Percentiles rank a stretch among this genome's conserved stretches.
Evolutionary conservation across 2,888 invertebrate species (phyloP).

Genomic region (Cephus sareptanus): DNA sequence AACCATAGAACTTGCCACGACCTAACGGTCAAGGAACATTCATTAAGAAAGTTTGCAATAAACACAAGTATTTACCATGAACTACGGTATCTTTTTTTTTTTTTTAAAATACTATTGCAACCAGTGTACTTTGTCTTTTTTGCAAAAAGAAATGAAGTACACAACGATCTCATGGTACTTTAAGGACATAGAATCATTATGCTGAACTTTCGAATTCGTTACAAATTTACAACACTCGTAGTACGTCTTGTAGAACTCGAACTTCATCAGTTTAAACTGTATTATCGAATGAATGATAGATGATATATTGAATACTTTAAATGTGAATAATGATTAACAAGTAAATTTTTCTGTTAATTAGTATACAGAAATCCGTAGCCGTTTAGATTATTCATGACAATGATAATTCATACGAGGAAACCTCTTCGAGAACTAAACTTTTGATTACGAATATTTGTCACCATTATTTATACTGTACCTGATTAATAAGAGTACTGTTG

Average conservation of each 20-base stretch:
- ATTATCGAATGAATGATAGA: not conserved
- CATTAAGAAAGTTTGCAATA: not conserved
- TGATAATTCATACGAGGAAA: not conserved
- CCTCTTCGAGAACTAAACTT: not conserved
- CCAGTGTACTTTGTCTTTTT: not conserved
- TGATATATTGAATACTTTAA: not conserved
- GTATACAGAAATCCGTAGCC: not conserved
- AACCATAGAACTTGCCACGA: not conserved
- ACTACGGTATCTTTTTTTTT: not conserved
- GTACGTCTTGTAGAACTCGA: not conserved
- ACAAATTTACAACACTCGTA: not conserved
- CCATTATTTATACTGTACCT: not conserved
- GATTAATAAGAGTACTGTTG: not conserved
- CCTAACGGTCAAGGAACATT: not conserved
- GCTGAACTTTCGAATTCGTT: not conserved
- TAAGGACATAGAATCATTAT: not conserved
- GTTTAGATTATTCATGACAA: not conserved
- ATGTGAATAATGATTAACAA: not conserved
- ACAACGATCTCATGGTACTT: not conserved
- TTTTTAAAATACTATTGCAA: not conserved
- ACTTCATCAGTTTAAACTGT: not conserved
- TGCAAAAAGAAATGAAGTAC: not conserved
- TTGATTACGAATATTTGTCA: not conserved
- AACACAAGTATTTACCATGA: not conserved
- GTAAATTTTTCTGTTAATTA: not conserved